phyloP scores from a whole-genome alignment of 2,113 vertebrate genomes.

The Oncorhynchus masou region DNA sequence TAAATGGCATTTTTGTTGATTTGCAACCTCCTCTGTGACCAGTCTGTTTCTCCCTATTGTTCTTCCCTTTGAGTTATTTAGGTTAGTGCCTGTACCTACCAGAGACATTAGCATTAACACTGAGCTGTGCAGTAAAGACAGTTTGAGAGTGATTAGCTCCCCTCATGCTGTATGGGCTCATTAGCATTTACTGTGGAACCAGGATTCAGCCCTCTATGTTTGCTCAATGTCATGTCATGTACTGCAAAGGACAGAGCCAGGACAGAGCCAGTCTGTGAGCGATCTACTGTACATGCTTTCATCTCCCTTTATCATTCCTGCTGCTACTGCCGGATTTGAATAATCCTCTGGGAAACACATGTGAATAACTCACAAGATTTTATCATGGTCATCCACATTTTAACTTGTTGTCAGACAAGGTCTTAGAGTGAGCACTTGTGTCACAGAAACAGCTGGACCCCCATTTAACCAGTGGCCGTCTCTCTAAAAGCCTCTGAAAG shows the following conservation, averaged over 20 bases:
- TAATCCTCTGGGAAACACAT: not conserved
- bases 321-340: slow-evolving; percentile 6
- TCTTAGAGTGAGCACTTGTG: not conserved
- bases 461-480: slow-evolving; percentile 13
- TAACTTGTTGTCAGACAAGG: slow-evolving; percentile 39
- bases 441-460: slow-evolving; percentile 45
- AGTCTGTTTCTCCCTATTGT: not conserved
- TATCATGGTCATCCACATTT: not conserved
- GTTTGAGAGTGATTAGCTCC: not conserved
- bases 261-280: too few species aligned
- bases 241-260: too few species aligned
- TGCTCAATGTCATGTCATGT: not conserved
- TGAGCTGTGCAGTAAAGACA: not conserved
- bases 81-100: not conserved
- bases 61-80: not conserved
- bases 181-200: not conserved
- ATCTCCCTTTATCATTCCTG: not conserved
- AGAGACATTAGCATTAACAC: not conserved
- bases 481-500: slow-evolving; percentile 22
- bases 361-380: not conserved
- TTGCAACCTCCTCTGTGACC: not conserved
- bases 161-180: not conserved
- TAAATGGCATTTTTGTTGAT: not conserved
- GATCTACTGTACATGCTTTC: too few species aligned
- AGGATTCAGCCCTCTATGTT: not conserved